Conservation (phyloP, 2,888 invertebrate species). For the Tanytarsus gracilentus region DNA sequence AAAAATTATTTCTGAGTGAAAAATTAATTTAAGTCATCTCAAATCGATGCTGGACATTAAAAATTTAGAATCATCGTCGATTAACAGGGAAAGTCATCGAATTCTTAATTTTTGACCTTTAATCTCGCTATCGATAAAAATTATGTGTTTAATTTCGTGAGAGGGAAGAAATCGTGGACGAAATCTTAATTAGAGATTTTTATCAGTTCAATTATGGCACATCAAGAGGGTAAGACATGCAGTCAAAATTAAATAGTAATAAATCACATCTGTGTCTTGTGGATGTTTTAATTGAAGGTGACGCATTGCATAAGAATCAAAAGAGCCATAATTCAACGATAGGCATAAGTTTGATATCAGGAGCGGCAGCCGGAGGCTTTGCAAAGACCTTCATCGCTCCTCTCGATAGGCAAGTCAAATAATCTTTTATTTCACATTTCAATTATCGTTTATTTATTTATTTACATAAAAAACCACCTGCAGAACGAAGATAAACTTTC, state of each 20-base stretch:
- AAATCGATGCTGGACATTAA: background rate
- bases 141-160: background rate
- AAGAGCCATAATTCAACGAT: slow-evolving; percentile 37
- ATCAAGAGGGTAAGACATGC: background rate
- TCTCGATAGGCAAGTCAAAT: too few species aligned
- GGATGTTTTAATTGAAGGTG: background rate
- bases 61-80: background rate
- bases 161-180: background rate
- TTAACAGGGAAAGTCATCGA: background rate
- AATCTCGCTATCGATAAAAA: background rate
- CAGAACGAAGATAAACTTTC: slow-evolving; percentile 98
- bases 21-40: background rate
- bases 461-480: slow-evolving; percentile 89
- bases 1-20: background rate
- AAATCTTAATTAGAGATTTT: background rate
- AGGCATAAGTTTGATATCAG: slow-evolving; percentile 75
- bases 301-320: slow-evolving; percentile 8
- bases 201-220: background rate
- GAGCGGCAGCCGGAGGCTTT: slow-evolving; percentile 86
- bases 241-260: background rate
- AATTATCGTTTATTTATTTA: slow-evolving; percentile 68
- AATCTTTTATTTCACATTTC: too few species aligned
- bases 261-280: background rate
- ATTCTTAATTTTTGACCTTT: slow-evolving; percentile 12
- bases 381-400: slow-evolving; percentile 97